Evolutionary conservation across 2,888 invertebrate species (phyloP), one percentile per base, ranked within the genome.

Genomic region (Tortricodes alternella): DNA sequence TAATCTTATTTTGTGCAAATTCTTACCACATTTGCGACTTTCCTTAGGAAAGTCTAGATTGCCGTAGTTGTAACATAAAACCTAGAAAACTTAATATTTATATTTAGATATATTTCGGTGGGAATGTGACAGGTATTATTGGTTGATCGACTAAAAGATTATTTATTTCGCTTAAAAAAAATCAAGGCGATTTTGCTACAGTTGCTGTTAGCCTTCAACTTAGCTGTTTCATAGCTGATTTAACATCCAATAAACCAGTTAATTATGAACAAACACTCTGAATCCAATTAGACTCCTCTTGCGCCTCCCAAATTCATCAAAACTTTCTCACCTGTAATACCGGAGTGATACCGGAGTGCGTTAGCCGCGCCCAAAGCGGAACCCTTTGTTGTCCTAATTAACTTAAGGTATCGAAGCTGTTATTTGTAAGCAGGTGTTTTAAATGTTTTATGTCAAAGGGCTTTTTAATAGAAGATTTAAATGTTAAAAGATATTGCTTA

Each of bases 211-310:
- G n/a, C n/a, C n/a, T n/a, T n/a, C n/a, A n/a, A n/a, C n/a, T n/a
- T n/a, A 41, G 23, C 19, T 6, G 18, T 9, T 11, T n/a, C n/a
- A n/a, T n/a, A 13, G 11, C 32, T 11, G 13, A 18, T 16, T 5
- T 2, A 18, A 27, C 43, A 3, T 11, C 2, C 16, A 46, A 24
- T 46, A 34, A 46, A 35, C 34, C 46, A 39, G 41, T 43, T 24
- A 48, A 48, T 48, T 35, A 23, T 48, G 46, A 48, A 37, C 24
- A 11, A 46, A 34, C 8, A 18, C 24, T 37, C 11, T 21, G 6
- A 18, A 16, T 16, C 18, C 37, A 37, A 49, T 27, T 38, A 27
- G 11, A 16, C n/a, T 2, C 11, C 13, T 7, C 34, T 13, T 13
- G 8, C n/a, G n/a, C 16, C 8, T 3, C 13, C 3, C 19, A n/a